These are phyloP conservation scores for Nymphalis io DNA, from an alignment of 1,140 invertebrate genomes.

Conservation along the genomic window DNA sequence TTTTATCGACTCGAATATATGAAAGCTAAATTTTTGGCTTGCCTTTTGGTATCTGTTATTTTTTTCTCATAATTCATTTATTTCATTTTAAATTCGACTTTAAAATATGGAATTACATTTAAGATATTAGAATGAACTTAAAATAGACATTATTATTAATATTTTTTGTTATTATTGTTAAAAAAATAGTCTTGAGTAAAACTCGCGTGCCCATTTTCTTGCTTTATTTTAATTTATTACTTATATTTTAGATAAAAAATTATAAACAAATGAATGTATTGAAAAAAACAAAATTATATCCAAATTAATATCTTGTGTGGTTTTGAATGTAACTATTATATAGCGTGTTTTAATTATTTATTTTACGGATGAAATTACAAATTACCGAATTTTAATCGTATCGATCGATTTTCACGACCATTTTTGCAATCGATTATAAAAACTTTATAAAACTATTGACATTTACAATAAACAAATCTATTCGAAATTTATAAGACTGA, in stretches of 20 bases:
- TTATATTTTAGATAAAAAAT: conserved; percentile 30
- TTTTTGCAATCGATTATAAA: neutral
- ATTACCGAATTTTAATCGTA: neutral
- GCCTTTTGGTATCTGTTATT: conserved; percentile 42
- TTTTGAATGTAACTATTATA: conserved; percentile 33
- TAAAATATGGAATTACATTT: conserved; percentile 12
- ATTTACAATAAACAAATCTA: neutral
- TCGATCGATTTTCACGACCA: neutral
- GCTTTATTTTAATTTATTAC: conserved; percentile 71
- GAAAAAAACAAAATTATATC: conserved; percentile 12
- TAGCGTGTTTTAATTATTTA: conserved; percentile 39
- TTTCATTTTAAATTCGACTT: conserved; percentile 20
- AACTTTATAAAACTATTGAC: neutral
- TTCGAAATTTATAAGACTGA: conserved; percentile 41
- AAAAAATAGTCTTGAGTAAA: conserved; percentile 63
- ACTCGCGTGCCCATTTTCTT: conserved; percentile 71
- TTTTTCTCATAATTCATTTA: conserved; percentile 15
- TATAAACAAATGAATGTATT: conserved; percentile 8
- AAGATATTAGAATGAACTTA: conserved; percentile 6
- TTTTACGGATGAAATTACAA: conserved; percentile 24
- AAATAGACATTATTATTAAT: conserved; percentile 8
- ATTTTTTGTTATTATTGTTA: conserved; percentile 52
- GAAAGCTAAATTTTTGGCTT: conserved; percentile 39
- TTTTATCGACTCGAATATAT: conserved; percentile 50
- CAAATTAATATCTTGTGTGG: conserved; percentile 31